Percentiles rank a stretch among this genome's conserved stretches.
Conservation (phyloP, 2,113 vertebrate genomes). For the Megaptera novaeangliae region DNA sequence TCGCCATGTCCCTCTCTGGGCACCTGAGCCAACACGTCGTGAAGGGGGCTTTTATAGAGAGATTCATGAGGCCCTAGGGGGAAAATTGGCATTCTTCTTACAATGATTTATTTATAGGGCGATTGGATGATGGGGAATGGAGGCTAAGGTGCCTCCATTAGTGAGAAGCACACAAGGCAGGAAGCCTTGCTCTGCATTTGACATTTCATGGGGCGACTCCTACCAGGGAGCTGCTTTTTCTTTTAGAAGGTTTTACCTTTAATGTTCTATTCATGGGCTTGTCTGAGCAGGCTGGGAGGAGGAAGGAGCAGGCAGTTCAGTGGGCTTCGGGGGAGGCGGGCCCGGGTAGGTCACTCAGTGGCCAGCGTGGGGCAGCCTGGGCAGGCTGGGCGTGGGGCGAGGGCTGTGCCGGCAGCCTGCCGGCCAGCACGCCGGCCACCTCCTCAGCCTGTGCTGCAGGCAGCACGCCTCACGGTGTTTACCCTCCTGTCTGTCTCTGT, state of each 20-base stretch:
- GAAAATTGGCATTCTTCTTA: constrained; percentile 52
- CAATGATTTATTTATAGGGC: constrained; percentile 72
- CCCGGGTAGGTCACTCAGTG: not conserved
- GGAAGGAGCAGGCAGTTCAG: not conserved
- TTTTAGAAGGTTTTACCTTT: constrained; percentile 61
- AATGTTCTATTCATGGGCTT: constrained; percentile 66
- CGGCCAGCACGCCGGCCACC: not conserved
- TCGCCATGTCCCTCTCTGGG: not conserved
- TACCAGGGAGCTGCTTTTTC: constrained; percentile 28
- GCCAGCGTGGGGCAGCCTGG: constrained; percentile 19
- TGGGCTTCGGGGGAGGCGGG: not conserved
- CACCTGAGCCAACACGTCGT: not conserved
- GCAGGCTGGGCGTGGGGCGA: not conserved
- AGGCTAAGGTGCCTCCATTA: constrained; percentile 66
- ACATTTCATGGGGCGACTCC: constrained; percentile 65
- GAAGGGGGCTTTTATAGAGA: constrained; percentile 52
- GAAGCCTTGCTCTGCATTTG: constrained; percentile 65
- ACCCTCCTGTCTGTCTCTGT: constrained; percentile 15
- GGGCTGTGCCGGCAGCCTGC: constrained; percentile 51
- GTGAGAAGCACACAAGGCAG: constrained; percentile 45
- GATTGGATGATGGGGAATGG: constrained; percentile 64
- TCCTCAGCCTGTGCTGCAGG: not conserved
- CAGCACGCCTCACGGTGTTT: constrained; percentile 27
- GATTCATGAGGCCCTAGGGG: constrained; percentile 68
- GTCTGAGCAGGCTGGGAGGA: constrained; percentile 1